Evolutionary conservation across 2,888 invertebrate species (phyloP).

Genomic region (Caenorhabditis angaria): DNA sequence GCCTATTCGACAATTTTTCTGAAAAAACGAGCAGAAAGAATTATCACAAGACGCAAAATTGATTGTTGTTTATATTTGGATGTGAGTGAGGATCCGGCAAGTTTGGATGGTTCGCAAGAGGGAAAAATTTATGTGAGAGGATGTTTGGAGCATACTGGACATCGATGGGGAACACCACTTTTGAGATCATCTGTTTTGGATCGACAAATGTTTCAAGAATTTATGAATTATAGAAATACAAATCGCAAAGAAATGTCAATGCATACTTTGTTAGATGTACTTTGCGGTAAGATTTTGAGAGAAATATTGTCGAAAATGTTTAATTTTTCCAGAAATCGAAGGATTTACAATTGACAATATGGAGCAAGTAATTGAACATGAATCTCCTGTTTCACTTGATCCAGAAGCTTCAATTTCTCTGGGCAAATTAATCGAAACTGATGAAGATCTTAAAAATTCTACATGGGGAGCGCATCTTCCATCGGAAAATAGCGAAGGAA

Average conservation of each 20-base stretch:
- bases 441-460: neutral
- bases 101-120: neutral
- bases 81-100: constrained; percentile 12
- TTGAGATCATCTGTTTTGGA: constrained; percentile 24
- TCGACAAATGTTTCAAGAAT: constrained; percentile 6
- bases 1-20: constrained; percentile 20
- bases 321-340: constrained; percentile 13
- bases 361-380: neutral
- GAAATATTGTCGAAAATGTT: too few species aligned
- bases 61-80: constrained; percentile 30
- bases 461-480: neutral
- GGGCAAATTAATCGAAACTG: constrained; percentile 3
- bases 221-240: constrained; percentile 3
- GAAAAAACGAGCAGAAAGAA: constrained; percentile 16
- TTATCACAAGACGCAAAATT: constrained; percentile 19
- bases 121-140: constrained; percentile 44
- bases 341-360: constrained; percentile 29
- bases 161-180: constrained; percentile 55
- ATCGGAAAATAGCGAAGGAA: neutral
- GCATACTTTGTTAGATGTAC: neutral
- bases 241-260: neutral
- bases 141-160: constrained; percentile 57
- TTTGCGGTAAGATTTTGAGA: neutral
- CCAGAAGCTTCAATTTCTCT: constrained; percentile 7
- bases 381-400: constrained; percentile 2